phyloP scores from a whole-genome alignment of 2,797 vertebrate genomes.

The Picus viridis region DNA sequence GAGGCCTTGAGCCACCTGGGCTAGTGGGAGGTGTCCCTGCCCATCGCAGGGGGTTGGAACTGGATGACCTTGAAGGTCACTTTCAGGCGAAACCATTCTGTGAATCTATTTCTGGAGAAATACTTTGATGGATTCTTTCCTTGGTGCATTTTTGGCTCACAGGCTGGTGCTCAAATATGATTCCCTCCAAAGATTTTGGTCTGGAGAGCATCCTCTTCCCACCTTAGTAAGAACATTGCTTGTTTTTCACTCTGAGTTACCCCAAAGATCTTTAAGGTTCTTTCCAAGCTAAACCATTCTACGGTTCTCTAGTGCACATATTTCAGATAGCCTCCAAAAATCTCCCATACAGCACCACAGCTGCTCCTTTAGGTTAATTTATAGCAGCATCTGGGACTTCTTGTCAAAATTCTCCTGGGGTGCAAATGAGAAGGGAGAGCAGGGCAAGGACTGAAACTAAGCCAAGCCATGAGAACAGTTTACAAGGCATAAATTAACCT shows the following conservation, averaged over 20 bases:
- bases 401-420: neutral
- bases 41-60: too few species aligned
- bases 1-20: too few species aligned
- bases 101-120: neutral
- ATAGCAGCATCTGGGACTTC: neutral
- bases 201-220: neutral
- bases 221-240: neutral
- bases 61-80: too few species aligned
- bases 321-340: neutral
- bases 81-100: too few species aligned
- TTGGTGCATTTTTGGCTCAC: neutral
- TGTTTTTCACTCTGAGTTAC: neutral
- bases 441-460: neutral
- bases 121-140: neutral
- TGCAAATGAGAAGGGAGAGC: neutral
- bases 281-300: too few species aligned
- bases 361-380: neutral
- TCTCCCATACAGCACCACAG: neutral
- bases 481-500: neutral
- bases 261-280: neutral
- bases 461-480: neutral
- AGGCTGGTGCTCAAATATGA: neutral
- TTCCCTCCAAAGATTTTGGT: neutral
- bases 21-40: too few species aligned
- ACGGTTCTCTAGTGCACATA: rapidly evolving